Percentiles rank a stretch among this genome's conserved stretches.
phyloP scores from a whole-genome alignment of 1,140 invertebrate genomes.

The Tetraneura akinire region DNA sequence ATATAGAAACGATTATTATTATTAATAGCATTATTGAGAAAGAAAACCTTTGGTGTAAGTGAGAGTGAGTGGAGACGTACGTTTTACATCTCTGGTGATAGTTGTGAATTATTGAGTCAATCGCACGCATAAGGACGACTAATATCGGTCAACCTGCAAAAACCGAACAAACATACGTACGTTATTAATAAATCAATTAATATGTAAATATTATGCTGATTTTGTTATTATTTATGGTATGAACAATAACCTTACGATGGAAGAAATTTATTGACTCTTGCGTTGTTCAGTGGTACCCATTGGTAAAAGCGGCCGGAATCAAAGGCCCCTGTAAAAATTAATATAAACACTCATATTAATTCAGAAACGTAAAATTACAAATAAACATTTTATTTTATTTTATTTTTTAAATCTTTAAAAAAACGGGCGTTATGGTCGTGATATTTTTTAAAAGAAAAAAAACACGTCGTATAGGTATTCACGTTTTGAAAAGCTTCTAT shows the following conservation, averaged over 20 bases:
- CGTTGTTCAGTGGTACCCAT: constrained; percentile 62
- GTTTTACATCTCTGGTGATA: constrained; percentile 45
- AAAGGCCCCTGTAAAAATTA: constrained; percentile 62
- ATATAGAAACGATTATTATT: constrained; percentile 51
- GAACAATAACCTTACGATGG: constrained; percentile 45
- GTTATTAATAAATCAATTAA: background rate
- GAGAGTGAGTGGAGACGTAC: constrained; percentile 46
- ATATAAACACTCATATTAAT: background rate
- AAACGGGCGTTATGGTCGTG: too few species aligned
- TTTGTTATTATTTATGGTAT: background rate
- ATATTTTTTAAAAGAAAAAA: too few species aligned
- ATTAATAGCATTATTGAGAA: constrained; percentile 48
- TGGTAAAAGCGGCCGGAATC: constrained; percentile 64
- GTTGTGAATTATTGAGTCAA: constrained; percentile 48
- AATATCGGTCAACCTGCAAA: constrained; percentile 42
- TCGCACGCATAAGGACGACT: constrained; percentile 42
- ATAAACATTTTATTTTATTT: too few species aligned
- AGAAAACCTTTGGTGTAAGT: constrained; percentile 51
- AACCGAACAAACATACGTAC: background rate
- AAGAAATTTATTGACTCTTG: constrained; percentile 49
- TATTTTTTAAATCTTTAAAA: too few species aligned
- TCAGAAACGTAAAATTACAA: too few species aligned
- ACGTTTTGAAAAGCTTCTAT: too few species aligned
- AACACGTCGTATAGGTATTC: too few species aligned
- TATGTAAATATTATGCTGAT: too few species aligned